Evolutionary conservation across 2,797 vertebrate genomes (phyloP).

Genomic region (Moxostoma hubbsi): DNA sequence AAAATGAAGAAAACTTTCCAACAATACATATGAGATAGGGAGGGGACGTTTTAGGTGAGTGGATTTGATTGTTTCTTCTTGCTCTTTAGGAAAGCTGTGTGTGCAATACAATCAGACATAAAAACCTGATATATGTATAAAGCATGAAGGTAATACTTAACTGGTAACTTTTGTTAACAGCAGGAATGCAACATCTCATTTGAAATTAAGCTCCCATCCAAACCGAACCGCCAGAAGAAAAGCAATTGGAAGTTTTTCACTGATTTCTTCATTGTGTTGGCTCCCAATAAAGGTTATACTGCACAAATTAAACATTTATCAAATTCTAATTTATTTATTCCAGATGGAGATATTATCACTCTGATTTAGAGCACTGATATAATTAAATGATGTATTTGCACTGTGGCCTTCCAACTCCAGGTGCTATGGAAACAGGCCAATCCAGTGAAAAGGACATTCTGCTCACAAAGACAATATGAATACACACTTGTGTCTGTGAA

Average conservation of each 20-base stretch:
- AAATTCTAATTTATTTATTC: constrained; percentile 61
- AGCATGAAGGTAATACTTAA: constrained; percentile 51
- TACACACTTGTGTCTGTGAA: constrained; percentile 32
- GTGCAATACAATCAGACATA: no score
- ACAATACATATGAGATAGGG: no score
- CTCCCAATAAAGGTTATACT: constrained; percentile 48
- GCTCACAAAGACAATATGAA: constrained; percentile 38
- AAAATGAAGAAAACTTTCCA: no score
- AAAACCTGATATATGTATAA: constrained; percentile 37
- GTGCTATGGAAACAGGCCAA: constrained; percentile 58
- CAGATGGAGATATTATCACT: constrained; percentile 66
- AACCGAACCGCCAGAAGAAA: background rate
- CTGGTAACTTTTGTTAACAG: constrained; percentile 49
- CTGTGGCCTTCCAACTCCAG: constrained; percentile 47
- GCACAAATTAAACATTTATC: constrained; percentile 64
- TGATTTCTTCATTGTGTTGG: constrained; percentile 5
- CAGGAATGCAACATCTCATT: constrained; percentile 39
- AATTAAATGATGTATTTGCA: constrained; percentile 73
- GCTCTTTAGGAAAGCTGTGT: no score
- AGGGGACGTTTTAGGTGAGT: no score
- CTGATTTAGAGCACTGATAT: constrained; percentile 56
- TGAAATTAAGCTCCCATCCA: constrained; percentile 18
- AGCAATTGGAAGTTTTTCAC: constrained; percentile 13
- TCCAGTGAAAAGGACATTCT: constrained; percentile 44
- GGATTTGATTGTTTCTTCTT: no score